A percentile compares a stretch with the other conserved stretches of the same genome.
Conservation (phyloP, 2,888 invertebrate species). For the Orchestes rusci region DNA sequence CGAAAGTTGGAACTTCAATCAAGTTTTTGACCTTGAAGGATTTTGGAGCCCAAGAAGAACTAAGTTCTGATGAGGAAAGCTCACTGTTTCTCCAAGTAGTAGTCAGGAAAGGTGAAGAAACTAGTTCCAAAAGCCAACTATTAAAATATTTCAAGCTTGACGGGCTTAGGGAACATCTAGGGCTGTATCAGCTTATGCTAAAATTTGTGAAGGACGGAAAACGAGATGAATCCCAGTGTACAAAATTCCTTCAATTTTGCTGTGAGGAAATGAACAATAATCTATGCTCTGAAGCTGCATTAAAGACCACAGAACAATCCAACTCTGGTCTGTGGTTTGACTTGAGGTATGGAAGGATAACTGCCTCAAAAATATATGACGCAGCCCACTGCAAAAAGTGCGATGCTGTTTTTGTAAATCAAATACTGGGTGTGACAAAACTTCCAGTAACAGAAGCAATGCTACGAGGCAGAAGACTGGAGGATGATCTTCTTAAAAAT, state of each 20-base stretch:
- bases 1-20: slow-evolving; percentile 18
- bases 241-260: slow-evolving; percentile 13
- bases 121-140: slow-evolving; percentile 13
- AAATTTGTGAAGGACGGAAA: no score
- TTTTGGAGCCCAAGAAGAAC: slow-evolving; percentile 13
- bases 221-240: no score
- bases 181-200: slow-evolving; percentile 1
- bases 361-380: no score
- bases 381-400: slow-evolving; percentile 19
- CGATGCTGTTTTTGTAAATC: slow-evolving; percentile 17
- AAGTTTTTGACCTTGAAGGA: slow-evolving; percentile 14
- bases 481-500: slow-evolving; percentile 11
- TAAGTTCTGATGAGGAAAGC: slow-evolving; percentile 16
- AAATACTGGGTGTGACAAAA: slow-evolving; percentile 17
- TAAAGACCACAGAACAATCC: slow-evolving; percentile 15
- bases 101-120: slow-evolving; percentile 11
- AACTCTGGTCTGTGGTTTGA: slow-evolving; percentile 16
- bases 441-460: slow-evolving; percentile 16
- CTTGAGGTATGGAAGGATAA: slow-evolving; percentile 23
- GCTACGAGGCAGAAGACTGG: slow-evolving; percentile 17
- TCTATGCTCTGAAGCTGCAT: slow-evolving; percentile 7
- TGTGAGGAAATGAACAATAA: slow-evolving; percentile 6
- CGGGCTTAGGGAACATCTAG: slow-evolving; percentile 2
- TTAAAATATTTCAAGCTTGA: slow-evolving; percentile 9
- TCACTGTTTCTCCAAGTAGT: slow-evolving; percentile 12